Evolutionary conservation across 2,113 vertebrate genomes (phyloP).

Genomic region (Caranx ignobilis): DNA sequence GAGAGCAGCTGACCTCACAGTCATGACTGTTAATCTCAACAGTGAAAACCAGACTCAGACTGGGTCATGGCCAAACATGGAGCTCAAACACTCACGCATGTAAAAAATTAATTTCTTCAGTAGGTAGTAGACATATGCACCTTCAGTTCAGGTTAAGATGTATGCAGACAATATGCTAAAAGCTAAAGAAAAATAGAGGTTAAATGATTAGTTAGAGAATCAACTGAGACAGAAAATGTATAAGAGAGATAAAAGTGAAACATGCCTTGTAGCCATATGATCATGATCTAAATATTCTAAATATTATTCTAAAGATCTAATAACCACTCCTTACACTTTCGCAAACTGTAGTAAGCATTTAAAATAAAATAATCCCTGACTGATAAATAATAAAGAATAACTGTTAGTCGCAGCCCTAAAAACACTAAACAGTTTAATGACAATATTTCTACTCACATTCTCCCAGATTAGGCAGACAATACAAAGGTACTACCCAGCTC

Average conservation of each 20-base stretch:
- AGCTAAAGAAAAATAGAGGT: too few relatives aligned
- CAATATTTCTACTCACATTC: neutral
- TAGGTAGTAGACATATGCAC: too few relatives aligned
- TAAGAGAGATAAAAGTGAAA: neutral
- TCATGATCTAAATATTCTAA: neutral
- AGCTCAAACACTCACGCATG: neutral
- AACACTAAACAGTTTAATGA: neutral
- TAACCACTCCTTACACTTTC: too few relatives aligned
- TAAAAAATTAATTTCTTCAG: neutral
- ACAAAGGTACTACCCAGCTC: neutral
- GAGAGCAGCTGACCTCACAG: conserved; percentile 43
- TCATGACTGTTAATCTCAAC: conserved; percentile 21
- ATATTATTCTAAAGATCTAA: neutral
- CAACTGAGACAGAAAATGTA: too few relatives aligned
- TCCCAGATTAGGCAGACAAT: neutral
- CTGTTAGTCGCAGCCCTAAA: neutral
- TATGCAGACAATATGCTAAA: too few relatives aligned
- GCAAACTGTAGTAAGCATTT: too few relatives aligned
- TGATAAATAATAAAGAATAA: neutral
- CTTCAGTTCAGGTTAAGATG: too few relatives aligned
- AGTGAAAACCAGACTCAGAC: conserved; percentile 1
- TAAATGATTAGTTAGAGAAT: neutral
- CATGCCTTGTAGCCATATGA: neutral
- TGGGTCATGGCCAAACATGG: neutral
- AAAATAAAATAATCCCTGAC: too few relatives aligned